Evolutionary conservation across 2,797 vertebrate genomes (phyloP).

Genomic region (Tokudaia muenninki): DNA sequence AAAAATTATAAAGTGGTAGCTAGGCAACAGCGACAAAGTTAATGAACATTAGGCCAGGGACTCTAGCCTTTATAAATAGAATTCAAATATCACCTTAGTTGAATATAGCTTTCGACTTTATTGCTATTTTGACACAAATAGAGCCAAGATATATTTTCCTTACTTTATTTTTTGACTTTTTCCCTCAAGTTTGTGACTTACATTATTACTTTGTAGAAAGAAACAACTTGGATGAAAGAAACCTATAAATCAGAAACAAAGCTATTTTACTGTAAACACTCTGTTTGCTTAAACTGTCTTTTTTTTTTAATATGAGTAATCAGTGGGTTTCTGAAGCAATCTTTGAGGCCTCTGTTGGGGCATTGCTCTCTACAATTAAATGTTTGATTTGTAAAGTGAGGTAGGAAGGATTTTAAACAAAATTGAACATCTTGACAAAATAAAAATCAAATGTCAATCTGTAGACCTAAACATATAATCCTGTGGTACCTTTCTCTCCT

Average conservation of each 20-base stretch:
- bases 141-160: conserved; percentile 83
- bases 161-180: conserved; percentile 70
- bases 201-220: conserved; percentile 81
- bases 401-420: neutral
- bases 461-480: neutral
- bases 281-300: conserved; percentile 69
- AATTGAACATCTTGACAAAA: conserved; percentile 52
- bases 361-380: conserved; percentile 59
- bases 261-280: conserved; percentile 78
- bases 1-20: conserved; percentile 82
- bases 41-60: conserved; percentile 82
- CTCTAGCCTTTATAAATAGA: conserved; percentile 85
- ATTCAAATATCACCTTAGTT: conserved; percentile 69
- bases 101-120: conserved; percentile 84
- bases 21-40: conserved; percentile 79
- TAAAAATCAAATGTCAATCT: conserved; percentile 24
- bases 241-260: conserved; percentile 83
- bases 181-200: conserved; percentile 70
- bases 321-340: conserved; percentile 58
- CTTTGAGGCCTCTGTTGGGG: conserved; percentile 17
- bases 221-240: conserved; percentile 79
- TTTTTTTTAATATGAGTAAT: conserved; percentile 76
- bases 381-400: neutral
- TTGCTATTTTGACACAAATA: conserved; percentile 86
- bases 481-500: neutral